Evolutionary conservation across 2,797 vertebrate genomes (phyloP).

Genomic region (Pitangus sulphuratus): DNA sequence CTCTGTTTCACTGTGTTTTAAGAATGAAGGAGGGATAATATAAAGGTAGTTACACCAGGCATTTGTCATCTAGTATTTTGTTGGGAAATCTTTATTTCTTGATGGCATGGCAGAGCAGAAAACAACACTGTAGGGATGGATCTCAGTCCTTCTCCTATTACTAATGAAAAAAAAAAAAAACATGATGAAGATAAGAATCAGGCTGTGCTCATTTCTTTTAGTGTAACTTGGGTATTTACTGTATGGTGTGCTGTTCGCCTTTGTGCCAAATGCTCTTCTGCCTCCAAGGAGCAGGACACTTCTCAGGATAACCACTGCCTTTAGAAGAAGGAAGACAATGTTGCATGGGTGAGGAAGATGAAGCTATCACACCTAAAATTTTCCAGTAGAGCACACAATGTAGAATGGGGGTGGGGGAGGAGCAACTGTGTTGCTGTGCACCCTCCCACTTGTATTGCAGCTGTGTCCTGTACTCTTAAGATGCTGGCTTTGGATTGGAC

Average conservation of each 20-base stretch:
- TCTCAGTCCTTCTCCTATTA: background rate
- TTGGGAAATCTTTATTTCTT: background rate
- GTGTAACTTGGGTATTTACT: background rate
- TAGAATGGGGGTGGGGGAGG: no score
- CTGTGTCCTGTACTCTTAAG: background rate
- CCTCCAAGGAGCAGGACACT: background rate
- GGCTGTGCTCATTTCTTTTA: background rate
- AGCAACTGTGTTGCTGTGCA: background rate
- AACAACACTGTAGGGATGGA: background rate
- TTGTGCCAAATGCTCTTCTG: background rate
- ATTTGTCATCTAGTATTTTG: background rate
- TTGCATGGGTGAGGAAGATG: background rate
- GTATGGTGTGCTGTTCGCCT: background rate
- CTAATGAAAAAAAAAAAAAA: background rate
- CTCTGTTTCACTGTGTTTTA: background rate
- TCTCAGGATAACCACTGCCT: background rate
- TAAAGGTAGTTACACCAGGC: background rate
- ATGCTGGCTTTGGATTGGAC: background rate
- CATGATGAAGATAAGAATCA: background rate
- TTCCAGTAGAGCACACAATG: fast-evolving
- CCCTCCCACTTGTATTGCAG: fast-evolving
- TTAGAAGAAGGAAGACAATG: background rate
- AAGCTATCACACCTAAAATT: background rate
- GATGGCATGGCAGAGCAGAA: background rate
- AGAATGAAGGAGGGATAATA: background rate